Conservation (phyloP, 2,888 invertebrate species). For the Erebia aethiops region DNA sequence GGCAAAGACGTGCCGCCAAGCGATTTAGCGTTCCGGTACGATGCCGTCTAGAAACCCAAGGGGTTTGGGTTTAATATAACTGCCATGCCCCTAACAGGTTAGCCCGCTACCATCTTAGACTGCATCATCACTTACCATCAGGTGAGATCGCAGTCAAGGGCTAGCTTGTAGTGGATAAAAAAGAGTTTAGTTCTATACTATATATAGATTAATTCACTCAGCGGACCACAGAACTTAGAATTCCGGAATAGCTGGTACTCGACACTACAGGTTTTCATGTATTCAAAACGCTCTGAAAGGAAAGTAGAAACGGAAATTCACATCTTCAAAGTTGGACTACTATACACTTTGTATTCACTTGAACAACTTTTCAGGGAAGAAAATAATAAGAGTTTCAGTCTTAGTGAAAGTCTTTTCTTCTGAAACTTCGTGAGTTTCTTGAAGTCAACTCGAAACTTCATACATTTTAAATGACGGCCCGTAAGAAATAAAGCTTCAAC, state of each 20-base stretch:
- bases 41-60: too few relatives aligned
- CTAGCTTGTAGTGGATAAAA: too few relatives aligned
- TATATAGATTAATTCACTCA: not conserved
- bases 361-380: constrained; percentile 3
- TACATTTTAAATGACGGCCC: constrained; percentile 21
- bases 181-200: too few relatives aligned
- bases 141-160: too few relatives aligned
- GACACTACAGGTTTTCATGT: not conserved
- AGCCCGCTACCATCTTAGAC: too few relatives aligned
- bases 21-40: too few relatives aligned
- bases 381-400: constrained; percentile 12
- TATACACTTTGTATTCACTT: constrained; percentile 12
- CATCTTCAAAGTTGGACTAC: constrained; percentile 6
- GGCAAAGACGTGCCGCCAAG: too few relatives aligned
- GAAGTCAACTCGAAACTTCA: constrained; percentile 25
- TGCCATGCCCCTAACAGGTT: too few relatives aligned
- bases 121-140: too few relatives aligned
- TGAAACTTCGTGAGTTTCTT: constrained; percentile 12
- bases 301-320: not conserved
- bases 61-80: too few relatives aligned
- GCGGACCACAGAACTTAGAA: too few relatives aligned
- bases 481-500: not conserved
- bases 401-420: constrained; percentile 19
- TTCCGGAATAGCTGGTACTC: too few relatives aligned
- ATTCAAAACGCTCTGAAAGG: not conserved